Evolutionary conservation across 1,140 invertebrate species (phyloP), one percentile per base, ranked within the genome.

Genomic region (Scaptomyza pallida): DNA sequence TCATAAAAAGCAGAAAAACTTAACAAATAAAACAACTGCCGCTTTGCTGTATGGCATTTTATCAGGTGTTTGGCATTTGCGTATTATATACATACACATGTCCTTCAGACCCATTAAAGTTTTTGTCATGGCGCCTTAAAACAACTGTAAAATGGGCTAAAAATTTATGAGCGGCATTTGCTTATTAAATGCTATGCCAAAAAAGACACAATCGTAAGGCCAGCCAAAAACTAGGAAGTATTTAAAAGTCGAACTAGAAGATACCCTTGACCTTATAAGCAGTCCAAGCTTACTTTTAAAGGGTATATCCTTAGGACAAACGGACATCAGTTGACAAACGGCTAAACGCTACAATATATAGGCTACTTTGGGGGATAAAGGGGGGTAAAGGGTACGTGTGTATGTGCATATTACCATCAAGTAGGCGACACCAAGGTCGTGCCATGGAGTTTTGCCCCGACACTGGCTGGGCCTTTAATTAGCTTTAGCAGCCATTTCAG

Each of bases 391-490:
- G 33, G 33, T n/a, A 37, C 23, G 23, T 26, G 6, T 4, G 5
- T 26, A 21, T 21, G 21, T 21, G 2, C 9, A 12, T 35, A 37
- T n/a, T 37, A n/a, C 12, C 33, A 37, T 37, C 77, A 65, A 83
- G 60, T 71, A 47, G 75, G 56, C 70, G 64, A 50, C 12, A n/a
- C 79, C 64, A 71, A 71, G 68, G 68, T 69, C 81, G 63, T 56
- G 75, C 72, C 82, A 76, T 75, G 71, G 61, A 80, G 80, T 86
- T 83, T 75, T 60, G 45, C 33, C 33, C 12, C 37, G 45, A 59
- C 52, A 26, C 64, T 35, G 21, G 60, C 63, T 78, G 78, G 78
- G 74, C 81, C 80, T 85, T 85, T 85, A 85, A 85, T 85, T 85
- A 83, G 80, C 80, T 80, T 80, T 80, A 55, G 51, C 44, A 64